Evolutionary conservation across 2,888 invertebrate genomes (phyloP), one percentile per base, ranked within the genome.

Genomic region (Lamproptera curius): DNA sequence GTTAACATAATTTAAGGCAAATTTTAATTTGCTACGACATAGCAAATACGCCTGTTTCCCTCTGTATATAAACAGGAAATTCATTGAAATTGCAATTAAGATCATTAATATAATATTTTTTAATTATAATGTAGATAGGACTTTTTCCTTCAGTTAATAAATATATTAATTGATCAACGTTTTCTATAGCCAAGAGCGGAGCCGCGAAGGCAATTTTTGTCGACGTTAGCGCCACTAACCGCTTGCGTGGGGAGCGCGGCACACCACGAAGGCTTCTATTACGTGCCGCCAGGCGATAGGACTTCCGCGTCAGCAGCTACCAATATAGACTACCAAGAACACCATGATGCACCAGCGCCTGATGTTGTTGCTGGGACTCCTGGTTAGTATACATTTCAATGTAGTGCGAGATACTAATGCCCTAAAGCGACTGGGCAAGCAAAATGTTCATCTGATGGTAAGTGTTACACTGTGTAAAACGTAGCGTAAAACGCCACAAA

Each of bases 281-380:
- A 85, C 48, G 81, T 89, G 4, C 90, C 92, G 0, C 89, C 82
- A 0, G 89, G 89, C 1, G 92, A 91, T 43, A 84, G 92, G 10
- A 89, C 89, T 15, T 90, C 92, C 0, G 84, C 91, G 0, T 89
- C 90, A 0, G 90, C 91, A 54, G 72, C 77, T 3, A 91, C 91
- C 1, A 91, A 90, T 38, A 88, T 92, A 42, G 91, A 93, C 5
- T 89, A 94, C 1, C 81, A 80, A 14, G 84, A 86, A 28, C 81
- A 81, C 50, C 75, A 56, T 34, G 90, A 91, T 51, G 89, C 89
- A 15, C 89, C 90, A 2, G 92, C 94, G 0, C 95, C 95, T 0
- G 95, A 95, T 65, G 93, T 95, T 0, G 90, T 95, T 9, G 94
- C 93, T 38, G 95, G 93, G 0, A 93, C 93, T 0, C 93, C 93